These are phyloP conservation scores for Climacteris rufus DNA, from an alignment of 2,113 vertebrate genomes.

Conservation along the genomic window DNA sequence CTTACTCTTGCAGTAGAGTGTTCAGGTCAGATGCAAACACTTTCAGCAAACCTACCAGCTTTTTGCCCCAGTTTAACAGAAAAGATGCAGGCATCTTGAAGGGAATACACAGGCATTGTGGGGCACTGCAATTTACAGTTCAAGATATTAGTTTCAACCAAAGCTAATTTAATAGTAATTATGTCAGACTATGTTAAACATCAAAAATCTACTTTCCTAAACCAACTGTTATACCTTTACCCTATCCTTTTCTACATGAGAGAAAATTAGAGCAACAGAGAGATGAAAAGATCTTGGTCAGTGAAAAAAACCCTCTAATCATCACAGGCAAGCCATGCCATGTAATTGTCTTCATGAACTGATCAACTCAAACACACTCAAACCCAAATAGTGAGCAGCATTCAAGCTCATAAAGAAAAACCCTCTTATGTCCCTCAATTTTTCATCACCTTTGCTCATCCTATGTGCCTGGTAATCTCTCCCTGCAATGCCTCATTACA, in stretches of 20 bases:
- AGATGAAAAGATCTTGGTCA: background rate
- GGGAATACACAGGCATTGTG: background rate
- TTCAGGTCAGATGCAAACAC: background rate
- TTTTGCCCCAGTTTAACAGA: background rate
- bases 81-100: background rate
- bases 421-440: fast-evolving
- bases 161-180: background rate
- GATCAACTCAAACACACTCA: background rate
- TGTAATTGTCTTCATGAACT: background rate
- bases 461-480: background rate
- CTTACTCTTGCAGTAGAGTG: background rate
- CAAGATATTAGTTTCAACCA: background rate
- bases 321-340: background rate
- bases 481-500: fast-evolving
- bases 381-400: background rate
- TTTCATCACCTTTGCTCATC: background rate
- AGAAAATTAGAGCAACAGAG: background rate
- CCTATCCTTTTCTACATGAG: background rate
- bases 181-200: background rate
- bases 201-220: background rate
- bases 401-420: background rate
- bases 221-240: background rate
- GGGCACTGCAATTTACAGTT: background rate
- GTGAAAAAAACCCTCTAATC: background rate
- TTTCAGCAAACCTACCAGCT: background rate